Evolutionary conservation across 1,140 invertebrate species (phyloP), one percentile per base, ranked within the genome.

Genomic region (Cyclina sinensis): DNA sequence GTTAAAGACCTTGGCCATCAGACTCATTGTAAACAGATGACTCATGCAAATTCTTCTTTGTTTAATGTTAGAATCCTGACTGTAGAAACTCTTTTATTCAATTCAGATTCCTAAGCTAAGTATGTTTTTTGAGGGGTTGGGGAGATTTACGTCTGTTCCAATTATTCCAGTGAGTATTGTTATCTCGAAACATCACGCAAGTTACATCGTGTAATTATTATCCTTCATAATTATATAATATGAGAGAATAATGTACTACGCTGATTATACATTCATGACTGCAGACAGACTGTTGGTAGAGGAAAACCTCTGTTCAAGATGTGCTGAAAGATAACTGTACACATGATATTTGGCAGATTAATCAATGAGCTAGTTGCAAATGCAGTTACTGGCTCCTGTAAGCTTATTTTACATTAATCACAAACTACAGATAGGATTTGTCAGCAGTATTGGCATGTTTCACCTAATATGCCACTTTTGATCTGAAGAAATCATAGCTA

Each of bases 331-430:
- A 24, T 62, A 27, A 24, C 9, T 11, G n/a, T 21, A 57, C 57
- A 24, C 24, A 62, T 62, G n/a, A 62, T 7, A 62, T 27, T 62
- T 27, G 57, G 57, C 57, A 62, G 57, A 62, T 62, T 62, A 62
- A 62, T 62, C 57, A 62, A 62, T 62, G 18, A n/a, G n/a, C 24
- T 27, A 62, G 18, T n/a, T 62, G 57, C 57, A 62, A 62, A 62
- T 62, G 24, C 24, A 62, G 57, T 62, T 62, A 24, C 9, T 62
- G 57, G 57, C 57, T 62, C 24, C 9, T 27, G 21, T 27, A 3
- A n/a, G 5, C 18, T 7, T n/a, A 57, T 62, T 27, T 62, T 24
- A 24, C 57, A 62, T 62, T 27, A 62, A 62, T 62, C 57, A 62
- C 27, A 7, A 5, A 11, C 7, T 27, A 14, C n/a, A 27, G 7